phyloP scores from a whole-genome alignment of 2,113 vertebrate species.

The Phodopus roborovskii region DNA sequence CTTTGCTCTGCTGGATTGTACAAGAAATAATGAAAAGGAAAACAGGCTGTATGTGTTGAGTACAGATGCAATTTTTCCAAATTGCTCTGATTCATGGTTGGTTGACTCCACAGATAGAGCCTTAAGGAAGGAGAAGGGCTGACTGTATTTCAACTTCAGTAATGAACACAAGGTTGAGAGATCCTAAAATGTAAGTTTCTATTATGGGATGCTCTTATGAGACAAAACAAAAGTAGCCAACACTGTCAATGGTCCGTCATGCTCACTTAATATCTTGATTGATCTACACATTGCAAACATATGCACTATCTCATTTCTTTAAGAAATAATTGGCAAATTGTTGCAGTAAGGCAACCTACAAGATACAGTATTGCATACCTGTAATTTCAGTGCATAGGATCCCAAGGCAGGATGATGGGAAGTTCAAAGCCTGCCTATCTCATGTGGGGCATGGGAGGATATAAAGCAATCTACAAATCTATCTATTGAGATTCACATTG shows the following conservation, averaged over 20 bases:
- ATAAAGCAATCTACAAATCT: not conserved
- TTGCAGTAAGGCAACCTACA: not conserved
- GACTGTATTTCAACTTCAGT: slow-evolving; percentile 1
- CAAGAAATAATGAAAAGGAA: not conserved
- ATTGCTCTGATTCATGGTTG: not conserved
- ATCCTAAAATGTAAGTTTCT: slow-evolving; percentile 11
- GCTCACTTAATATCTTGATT: not conserved
- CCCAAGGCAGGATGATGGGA: not conserved
- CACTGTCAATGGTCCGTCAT: not conserved
- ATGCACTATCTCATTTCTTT: not conserved
- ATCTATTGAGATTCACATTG: not conserved
- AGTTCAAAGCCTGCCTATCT: not conserved
- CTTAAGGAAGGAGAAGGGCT: not conserved
- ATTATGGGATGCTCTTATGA: not conserved
- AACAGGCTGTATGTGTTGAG: not conserved
- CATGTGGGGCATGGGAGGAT: too few species aligned
- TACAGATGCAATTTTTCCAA: not conserved
- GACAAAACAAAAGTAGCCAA: slow-evolving; percentile 15
- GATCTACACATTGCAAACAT: not conserved
- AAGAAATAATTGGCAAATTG: not conserved
- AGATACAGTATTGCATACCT: not conserved
- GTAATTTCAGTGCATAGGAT: not conserved
- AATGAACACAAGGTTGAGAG: slow-evolving; percentile 11
- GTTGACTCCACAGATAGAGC: not conserved
- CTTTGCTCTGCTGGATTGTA: not conserved